Evolutionary conservation across 2,113 vertebrate species (phyloP).

Genomic region (Hippocampus zosterae): DNA sequence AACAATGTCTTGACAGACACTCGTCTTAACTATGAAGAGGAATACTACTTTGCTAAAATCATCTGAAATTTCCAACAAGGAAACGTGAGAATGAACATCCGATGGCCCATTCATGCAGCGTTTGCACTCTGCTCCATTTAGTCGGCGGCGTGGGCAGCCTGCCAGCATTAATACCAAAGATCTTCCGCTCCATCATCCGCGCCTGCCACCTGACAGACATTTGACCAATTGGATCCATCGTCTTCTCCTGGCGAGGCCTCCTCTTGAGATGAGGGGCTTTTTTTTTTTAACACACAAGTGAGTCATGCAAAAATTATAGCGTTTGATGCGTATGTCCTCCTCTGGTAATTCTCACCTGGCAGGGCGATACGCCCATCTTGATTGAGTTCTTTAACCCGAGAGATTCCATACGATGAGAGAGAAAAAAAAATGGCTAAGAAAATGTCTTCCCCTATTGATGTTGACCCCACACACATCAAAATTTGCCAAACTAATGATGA

Average conservation of each 20-base stretch:
- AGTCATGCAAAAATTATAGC: not conserved
- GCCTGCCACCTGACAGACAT: not conserved
- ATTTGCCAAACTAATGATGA: too few species aligned
- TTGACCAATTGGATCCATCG: not conserved
- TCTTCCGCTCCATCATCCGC: not conserved
- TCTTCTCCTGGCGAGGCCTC: not conserved
- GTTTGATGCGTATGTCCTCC: not conserved
- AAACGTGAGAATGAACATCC: not conserved
- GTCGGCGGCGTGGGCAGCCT: not conserved
- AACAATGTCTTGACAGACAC: not conserved
- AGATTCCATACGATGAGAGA: too few species aligned
- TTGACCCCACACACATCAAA: too few species aligned
- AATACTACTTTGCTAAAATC: not conserved
- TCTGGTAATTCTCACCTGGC: not conserved
- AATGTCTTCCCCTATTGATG: too few species aligned
- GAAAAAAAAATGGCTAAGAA: too few species aligned
- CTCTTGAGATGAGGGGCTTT: not conserved
- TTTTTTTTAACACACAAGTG: not conserved
- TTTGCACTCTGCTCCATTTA: not conserved
- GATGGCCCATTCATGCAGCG: not conserved
- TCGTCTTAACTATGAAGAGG: not conserved
- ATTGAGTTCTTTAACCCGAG: too few species aligned
- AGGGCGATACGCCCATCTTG: too few species aligned
- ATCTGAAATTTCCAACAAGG: not conserved
- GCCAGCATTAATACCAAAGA: conserved; percentile 5